Conservation (phyloP, 1,140 invertebrate genomes). For the Kradibia gibbosae region DNA sequence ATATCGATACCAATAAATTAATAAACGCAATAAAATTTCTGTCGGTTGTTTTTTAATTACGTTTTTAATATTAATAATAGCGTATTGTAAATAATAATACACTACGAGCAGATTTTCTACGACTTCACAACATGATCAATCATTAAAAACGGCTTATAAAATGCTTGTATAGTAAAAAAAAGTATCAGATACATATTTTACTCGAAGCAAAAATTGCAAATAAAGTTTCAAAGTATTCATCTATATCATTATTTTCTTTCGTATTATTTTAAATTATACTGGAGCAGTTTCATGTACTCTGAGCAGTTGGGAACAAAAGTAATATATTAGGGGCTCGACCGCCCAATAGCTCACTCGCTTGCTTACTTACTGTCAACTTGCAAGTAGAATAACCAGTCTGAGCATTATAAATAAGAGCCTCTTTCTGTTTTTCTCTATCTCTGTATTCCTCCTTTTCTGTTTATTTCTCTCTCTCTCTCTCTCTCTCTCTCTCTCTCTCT, state of each 20-base stretch:
- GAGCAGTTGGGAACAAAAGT: conserved; percentile 42
- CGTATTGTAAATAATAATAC: too few relatives aligned
- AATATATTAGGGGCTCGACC: conserved; percentile 42
- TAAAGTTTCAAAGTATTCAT: conserved; percentile 11
- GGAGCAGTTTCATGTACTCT: conserved; percentile 31
- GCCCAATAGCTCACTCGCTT: background rate
- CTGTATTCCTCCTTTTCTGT: background rate
- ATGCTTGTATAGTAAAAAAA: too few relatives aligned
- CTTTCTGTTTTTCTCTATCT: background rate
- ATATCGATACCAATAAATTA: too few relatives aligned
- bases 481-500: too few relatives aligned
- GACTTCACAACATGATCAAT: too few relatives aligned
- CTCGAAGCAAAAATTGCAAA: conserved; percentile 12
- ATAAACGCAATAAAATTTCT: too few relatives aligned
- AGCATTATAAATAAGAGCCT: background rate
- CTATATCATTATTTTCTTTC: conserved; percentile 15
- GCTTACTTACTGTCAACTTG: background rate
- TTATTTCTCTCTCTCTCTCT: too few relatives aligned
- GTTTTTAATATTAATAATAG: too few relatives aligned
- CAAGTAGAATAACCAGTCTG: conserved; percentile 14
- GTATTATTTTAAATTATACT: conserved; percentile 1
- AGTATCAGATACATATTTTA: background rate
- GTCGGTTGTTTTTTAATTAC: too few relatives aligned
- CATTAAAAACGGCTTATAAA: too few relatives aligned
- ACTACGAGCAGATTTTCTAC: too few relatives aligned